These are phyloP conservation scores for Phrynocephalus guinanensis DNA, from an alignment of 2,797 vertebrate species.

Conservation along the genomic window DNA sequence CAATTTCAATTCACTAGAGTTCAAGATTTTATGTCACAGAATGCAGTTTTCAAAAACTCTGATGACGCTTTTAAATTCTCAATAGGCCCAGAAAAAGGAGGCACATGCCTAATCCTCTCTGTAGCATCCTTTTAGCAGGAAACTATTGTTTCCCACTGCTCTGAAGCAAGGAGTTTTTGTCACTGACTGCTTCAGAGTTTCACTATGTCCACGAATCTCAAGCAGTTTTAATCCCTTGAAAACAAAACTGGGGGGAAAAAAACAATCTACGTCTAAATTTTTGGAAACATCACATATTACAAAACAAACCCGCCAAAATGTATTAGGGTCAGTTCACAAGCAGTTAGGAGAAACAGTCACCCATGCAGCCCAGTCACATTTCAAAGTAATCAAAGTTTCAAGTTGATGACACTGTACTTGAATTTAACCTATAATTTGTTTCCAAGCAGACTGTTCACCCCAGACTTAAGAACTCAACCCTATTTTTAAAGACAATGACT, in stretches of 20 bases:
- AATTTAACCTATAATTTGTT: slow-evolving; percentile 22
- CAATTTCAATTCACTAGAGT: background rate
- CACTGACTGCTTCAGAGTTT: slow-evolving; percentile 11
- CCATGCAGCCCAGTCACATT: background rate
- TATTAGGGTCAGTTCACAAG: background rate
- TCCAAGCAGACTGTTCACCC: slow-evolving; percentile 6
- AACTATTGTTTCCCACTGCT: background rate
- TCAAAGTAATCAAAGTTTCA: background rate
- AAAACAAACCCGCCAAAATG: slow-evolving; percentile 9
- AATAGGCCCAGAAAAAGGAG: background rate
- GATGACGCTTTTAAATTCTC: background rate
- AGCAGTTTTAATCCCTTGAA: background rate
- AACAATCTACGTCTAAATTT: background rate
- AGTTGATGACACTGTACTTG: background rate
- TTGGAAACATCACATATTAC: slow-evolving; percentile 10
- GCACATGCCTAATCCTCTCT: background rate
- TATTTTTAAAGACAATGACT: slow-evolving; percentile 20
- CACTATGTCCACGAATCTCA: background rate
- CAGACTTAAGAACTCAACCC: background rate
- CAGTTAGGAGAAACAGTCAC: background rate
- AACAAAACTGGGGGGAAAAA: background rate
- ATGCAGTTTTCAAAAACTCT: background rate
- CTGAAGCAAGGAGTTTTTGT: background rate
- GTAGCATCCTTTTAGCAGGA: background rate
- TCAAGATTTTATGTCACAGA: background rate